A percentile compares a stretch with the other conserved stretches of the same genome.
These are phyloP conservation scores for Conomelus anceps DNA, from an alignment of 2,888 invertebrate species.

Conservation along the genomic window DNA sequence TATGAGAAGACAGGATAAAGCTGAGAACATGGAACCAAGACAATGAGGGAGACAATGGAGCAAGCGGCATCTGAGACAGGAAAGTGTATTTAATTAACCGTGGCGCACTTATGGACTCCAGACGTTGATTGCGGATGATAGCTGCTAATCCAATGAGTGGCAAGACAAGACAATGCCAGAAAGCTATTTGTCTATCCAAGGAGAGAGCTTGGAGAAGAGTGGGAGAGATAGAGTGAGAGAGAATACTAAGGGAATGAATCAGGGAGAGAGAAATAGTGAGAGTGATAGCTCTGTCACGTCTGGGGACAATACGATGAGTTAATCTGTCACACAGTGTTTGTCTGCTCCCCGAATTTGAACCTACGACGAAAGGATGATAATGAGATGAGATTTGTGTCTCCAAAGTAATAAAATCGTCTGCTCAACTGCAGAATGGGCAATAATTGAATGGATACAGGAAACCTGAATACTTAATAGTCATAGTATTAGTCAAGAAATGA, in stretches of 20 bases:
- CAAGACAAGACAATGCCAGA: not conserved
- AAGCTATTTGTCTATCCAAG: not conserved
- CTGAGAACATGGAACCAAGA: not conserved
- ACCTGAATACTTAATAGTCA: too few species aligned
- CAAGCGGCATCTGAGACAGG: not conserved
- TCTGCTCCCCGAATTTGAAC: not conserved
- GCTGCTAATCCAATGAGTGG: not conserved
- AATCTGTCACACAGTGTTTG: not conserved
- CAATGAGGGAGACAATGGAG: not conserved
- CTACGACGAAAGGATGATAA: not conserved
- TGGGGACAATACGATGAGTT: not conserved
- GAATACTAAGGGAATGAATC: not conserved
- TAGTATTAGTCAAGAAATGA: too few species aligned
- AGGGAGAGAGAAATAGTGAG: not conserved
- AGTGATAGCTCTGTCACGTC: not conserved
- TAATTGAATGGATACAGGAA: too few species aligned
- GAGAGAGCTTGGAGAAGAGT: not conserved
- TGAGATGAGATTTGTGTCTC: not conserved
- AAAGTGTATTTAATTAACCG: not conserved
- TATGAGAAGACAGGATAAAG: not conserved
- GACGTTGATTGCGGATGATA: not conserved
- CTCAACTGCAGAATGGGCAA: too few species aligned
- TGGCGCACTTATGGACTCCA: not conserved
- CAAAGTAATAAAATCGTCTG: not conserved
- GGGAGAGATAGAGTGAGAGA: not conserved